phyloP scores from a whole-genome alignment of 2,797 vertebrate species.

The Eleutherodactylus coqui region DNA sequence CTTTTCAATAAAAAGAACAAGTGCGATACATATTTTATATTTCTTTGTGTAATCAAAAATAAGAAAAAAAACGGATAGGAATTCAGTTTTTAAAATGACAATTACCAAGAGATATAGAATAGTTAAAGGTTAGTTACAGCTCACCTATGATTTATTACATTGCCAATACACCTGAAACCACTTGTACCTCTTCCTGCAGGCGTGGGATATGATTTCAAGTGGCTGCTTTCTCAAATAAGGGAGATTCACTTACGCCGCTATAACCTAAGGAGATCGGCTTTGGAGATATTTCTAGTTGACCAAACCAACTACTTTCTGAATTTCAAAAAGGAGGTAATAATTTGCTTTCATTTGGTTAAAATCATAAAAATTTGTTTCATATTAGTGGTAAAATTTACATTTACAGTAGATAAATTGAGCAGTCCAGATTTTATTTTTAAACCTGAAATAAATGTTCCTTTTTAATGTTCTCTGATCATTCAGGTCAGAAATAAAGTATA shows the following conservation, averaged over 20 bases:
- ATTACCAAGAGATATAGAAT: too few relatives aligned
- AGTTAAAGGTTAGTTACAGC: background rate
- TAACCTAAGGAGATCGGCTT: constrained; percentile 91
- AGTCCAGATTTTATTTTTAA: background rate
- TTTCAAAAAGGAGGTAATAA: constrained; percentile 91
- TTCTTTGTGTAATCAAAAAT: too few relatives aligned
- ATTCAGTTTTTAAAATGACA: too few relatives aligned
- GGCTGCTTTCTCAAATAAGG: constrained; percentile 91
- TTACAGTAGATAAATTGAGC: background rate
- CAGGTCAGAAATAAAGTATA: constrained; percentile 95
- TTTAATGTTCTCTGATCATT: constrained; percentile 34
- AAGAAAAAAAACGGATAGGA: too few relatives aligned
- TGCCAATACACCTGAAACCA: background rate
- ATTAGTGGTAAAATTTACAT: background rate
- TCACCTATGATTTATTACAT: background rate
- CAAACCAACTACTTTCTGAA: constrained; percentile 98
- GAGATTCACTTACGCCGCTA: constrained; percentile 94
- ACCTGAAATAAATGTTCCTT: background rate
- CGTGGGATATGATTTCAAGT: constrained; percentile 94
- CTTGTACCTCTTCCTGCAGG: constrained; percentile 71
- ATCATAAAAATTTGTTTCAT: background rate
- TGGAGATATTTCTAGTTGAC: constrained; percentile 97
- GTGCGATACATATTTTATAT: too few relatives aligned
- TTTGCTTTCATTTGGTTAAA: background rate
- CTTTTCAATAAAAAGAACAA: too few relatives aligned